Conservation (phyloP, 2,797 vertebrate species). For the Phrynocephalus guinanensis region DNA sequence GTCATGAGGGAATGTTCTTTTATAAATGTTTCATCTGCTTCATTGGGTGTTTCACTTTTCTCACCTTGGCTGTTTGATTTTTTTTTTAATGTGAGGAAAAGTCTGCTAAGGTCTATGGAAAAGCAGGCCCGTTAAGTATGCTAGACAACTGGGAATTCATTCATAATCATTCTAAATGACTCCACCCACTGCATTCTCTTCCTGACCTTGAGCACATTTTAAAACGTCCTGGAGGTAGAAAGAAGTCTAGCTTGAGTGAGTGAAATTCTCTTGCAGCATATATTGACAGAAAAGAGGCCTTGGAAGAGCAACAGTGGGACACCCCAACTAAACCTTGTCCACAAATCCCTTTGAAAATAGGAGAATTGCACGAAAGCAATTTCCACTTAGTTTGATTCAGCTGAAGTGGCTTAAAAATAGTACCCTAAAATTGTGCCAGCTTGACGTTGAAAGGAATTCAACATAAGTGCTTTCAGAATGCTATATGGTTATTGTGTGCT, state of each 20-base stretch:
- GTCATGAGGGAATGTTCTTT: constrained; percentile 37
- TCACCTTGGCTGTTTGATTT: constrained; percentile 21
- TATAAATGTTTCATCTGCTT: constrained; percentile 28
- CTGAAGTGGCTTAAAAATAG: not conserved
- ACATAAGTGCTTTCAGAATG: not conserved
- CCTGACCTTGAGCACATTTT: constrained; percentile 18
- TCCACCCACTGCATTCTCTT: not conserved
- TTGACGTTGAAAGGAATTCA: not conserved
- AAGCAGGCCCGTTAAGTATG: constrained; percentile 27
- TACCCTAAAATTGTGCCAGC: not conserved
- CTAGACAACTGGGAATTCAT: constrained; percentile 38
- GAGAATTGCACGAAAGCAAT: not conserved
- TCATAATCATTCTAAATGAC: constrained; percentile 14
- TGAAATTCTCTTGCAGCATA: constrained; percentile 13
- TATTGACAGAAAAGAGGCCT: constrained; percentile 15
- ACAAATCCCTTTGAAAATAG: constrained; percentile 4
- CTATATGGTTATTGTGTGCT: not conserved
- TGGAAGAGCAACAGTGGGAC: not conserved
- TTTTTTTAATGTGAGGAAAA: constrained; percentile 13
- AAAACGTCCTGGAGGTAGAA: constrained; percentile 21
- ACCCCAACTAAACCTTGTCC: not conserved
- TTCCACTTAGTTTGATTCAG: not conserved
- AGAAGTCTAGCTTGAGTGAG: not conserved
- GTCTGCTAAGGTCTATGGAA: constrained; percentile 34
- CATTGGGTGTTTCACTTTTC: constrained; percentile 20